These are phyloP conservation scores for Lepus timidus DNA, from an alignment of 2,113 vertebrate species.

Conservation along the genomic window DNA sequence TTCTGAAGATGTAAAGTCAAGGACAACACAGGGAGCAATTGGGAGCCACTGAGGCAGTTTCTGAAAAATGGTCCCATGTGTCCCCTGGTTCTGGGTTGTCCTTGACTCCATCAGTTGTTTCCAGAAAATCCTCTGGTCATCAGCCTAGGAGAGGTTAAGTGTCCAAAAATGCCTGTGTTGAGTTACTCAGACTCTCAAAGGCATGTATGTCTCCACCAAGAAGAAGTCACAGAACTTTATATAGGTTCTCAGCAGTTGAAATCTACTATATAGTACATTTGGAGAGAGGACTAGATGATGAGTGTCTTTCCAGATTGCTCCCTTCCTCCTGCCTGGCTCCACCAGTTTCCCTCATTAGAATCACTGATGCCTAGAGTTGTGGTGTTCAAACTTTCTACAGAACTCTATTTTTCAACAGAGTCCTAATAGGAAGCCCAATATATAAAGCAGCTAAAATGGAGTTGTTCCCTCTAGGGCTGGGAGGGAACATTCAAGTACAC, in stretches of 20 bases:
- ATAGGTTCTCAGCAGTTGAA: background rate
- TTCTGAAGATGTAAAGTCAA: background rate
- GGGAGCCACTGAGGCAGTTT: background rate
- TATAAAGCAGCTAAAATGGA: background rate
- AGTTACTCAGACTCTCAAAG: background rate
- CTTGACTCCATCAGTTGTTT: background rate
- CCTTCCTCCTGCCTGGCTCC: background rate
- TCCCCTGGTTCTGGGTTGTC: background rate
- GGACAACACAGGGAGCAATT: background rate
- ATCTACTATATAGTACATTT: background rate
- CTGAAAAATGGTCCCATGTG: background rate
- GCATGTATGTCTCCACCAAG: background rate
- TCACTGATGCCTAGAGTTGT: background rate
- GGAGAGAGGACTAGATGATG: background rate
- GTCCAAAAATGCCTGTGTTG: background rate
- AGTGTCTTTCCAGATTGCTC: background rate
- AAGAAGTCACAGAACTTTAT: conserved; percentile 21
- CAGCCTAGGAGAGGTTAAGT: background rate
- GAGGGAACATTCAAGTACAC: background rate
- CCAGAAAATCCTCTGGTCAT: background rate
- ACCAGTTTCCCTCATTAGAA: background rate
- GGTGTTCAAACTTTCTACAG: background rate
- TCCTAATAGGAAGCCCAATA: background rate
- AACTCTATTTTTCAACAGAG: background rate
- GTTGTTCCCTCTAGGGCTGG: background rate